Percentiles rank a stretch among this genome's conserved stretches.
Conservation (phyloP, 2,797 vertebrate genomes). For the Gymnopithys bicolor region DNA sequence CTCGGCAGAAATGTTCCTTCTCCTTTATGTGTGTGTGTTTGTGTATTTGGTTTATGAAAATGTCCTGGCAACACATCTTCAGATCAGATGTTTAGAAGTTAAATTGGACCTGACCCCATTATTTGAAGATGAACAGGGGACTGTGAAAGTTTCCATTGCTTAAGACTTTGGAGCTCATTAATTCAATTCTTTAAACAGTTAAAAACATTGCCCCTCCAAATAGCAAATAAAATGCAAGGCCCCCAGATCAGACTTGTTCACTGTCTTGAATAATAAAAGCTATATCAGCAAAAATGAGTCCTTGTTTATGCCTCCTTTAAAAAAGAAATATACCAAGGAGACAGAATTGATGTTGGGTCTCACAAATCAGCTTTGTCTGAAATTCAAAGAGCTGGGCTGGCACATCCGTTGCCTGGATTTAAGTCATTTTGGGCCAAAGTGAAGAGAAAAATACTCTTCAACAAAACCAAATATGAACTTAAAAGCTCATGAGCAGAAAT, state of each 20-base stretch:
- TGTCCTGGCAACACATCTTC: not conserved
- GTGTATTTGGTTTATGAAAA: not conserved
- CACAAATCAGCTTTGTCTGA: not conserved
- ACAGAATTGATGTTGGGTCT: not conserved
- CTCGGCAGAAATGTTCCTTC: not conserved
- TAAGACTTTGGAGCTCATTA: not conserved
- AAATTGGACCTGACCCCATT: not conserved
- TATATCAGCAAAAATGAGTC: not conserved
- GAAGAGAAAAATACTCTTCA: conserved; percentile 45
- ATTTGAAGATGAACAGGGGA: not conserved
- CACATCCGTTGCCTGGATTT: not conserved
- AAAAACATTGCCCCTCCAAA: not conserved
- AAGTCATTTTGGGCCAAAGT: conserved; percentile 61
- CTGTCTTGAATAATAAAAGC: not conserved
- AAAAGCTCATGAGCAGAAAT: conserved; percentile 65
- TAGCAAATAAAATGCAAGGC: not conserved
- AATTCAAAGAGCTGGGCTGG: not conserved
- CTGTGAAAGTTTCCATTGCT: not conserved
- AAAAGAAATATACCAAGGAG: not conserved
- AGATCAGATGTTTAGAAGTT: not conserved
- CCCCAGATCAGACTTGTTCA: not conserved
- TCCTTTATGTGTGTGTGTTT: not conserved
- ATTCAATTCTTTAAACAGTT: not conserved
- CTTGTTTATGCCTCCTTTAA: not conserved
- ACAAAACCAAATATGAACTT: conserved; percentile 71